phyloP scores from a whole-genome alignment of 2,888 invertebrate species.

The Drosophila kambysellisi region DNA sequence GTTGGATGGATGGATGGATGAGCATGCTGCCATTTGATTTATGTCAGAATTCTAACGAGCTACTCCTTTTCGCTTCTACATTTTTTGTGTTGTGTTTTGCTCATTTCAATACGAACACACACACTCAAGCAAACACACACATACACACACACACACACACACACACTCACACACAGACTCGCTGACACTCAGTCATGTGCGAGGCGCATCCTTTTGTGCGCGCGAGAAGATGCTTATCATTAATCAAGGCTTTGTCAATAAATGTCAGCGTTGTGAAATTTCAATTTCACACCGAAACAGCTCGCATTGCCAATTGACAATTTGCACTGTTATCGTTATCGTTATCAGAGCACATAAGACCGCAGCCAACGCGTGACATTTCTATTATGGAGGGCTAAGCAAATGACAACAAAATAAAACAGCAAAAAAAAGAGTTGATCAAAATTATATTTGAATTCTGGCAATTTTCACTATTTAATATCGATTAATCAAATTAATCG shows the following conservation, averaged over 20 bases:
- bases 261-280: slow-evolving; percentile 84
- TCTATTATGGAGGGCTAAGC: slow-evolving; percentile 44
- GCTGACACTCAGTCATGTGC: slow-evolving; percentile 41
- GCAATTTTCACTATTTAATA: neutral
- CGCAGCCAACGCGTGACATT: slow-evolving; percentile 61
- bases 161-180: neutral
- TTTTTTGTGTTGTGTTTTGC: slow-evolving; percentile 18
- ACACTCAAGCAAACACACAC: slow-evolving; percentile 14
- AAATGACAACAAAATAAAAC: slow-evolving; percentile 6
- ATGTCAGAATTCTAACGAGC: slow-evolving; percentile 84
- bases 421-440: neutral
- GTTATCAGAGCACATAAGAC: slow-evolving; percentile 45
- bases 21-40: slow-evolving; percentile 84
- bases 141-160: slow-evolving; percentile 3
- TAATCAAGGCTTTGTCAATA: slow-evolving; percentile 85
- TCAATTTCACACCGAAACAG: slow-evolving; percentile 79
- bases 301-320: slow-evolving; percentile 66
- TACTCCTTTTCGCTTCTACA: slow-evolving; percentile 48
- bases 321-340: slow-evolving; percentile 56
- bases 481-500: neutral
- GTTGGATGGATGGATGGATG: slow-evolving; percentile 59
- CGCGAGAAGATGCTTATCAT: slow-evolving; percentile 77
- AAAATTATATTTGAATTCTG: neutral
- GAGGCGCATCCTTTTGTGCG: slow-evolving; percentile 58
- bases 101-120: slow-evolving; percentile 47